Evolutionary conservation across 2,113 vertebrate species (phyloP), one percentile per base, ranked within the genome.

Genomic region (Peucedramus taeniatus): DNA sequence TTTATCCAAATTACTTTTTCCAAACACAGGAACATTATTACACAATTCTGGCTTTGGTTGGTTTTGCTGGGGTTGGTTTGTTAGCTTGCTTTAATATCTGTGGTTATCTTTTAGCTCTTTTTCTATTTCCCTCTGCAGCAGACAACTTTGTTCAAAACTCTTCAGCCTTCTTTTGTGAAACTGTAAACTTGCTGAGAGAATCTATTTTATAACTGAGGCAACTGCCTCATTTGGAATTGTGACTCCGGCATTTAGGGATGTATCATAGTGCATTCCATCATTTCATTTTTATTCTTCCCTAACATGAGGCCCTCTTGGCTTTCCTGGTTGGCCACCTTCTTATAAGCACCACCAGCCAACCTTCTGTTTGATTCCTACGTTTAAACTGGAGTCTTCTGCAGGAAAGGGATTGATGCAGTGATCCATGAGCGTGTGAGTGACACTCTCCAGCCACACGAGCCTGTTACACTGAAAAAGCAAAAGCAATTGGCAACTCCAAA

Each of bases 341-440:
- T 44, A 24, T 2, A 15, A 53, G 13, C 11, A n/a, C 4, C 10
- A 18, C 7, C 15, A 37, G 5, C 15, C 22, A 75, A 12, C 4
- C n/a, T 78, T 33, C 6, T 16, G 1, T 49, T 59, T 61, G 20
- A 76, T 54, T 64, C 20, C 44, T 63, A 9, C 8, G 13, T 51
- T 75, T 63, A 20, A 74, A 22, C 14, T 53, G 11, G 15, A 40
- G 3, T 39, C 8, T 42, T 33, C 28, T 20, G 19, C 0, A 3
- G 15, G 19, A 19, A 28, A 85, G 6, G n/a, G n/a, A n/a, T n/a
- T n/a, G n/a, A n/a, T n/a, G n/a, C n/a, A n/a, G n/a, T n/a, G n/a
- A 49, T 47, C 8, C 21, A 10, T 31, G 4, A 30, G 6, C 4
- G 5, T 0, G 1, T 6, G 11, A 31, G 30, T 26, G 33, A 44